phyloP scores from a whole-genome alignment of 2,888 invertebrate species.

The Callyntrura guangdongensis region DNA sequence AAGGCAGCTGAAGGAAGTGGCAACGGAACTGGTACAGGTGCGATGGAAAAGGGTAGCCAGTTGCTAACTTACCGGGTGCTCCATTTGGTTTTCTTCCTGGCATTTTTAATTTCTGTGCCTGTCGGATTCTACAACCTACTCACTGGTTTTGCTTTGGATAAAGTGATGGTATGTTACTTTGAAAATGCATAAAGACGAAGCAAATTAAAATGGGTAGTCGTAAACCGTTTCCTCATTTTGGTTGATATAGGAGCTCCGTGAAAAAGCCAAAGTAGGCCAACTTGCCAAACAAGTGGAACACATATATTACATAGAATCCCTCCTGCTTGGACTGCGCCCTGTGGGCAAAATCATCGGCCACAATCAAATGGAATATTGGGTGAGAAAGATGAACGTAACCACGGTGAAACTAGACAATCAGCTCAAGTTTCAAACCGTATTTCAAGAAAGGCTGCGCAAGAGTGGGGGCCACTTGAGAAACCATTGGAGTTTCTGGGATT shows the following conservation, averaged over 20 bases:
- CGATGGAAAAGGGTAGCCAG: background rate
- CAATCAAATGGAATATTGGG: conserved; percentile 31
- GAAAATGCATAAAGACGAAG: background rate
- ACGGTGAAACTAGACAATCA: conserved; percentile 69
- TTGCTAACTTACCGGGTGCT: conserved; percentile 54
- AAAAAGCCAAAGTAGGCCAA: conserved; percentile 73
- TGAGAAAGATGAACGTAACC: conserved; percentile 74
- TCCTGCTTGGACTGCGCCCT: conserved; percentile 57
- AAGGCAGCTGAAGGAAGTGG: conserved; percentile 28
- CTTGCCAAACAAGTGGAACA: conserved; percentile 76
- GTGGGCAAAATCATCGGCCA: conserved; percentile 64
- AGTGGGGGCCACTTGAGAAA: conserved; percentile 64
- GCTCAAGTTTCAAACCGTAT: conserved; percentile 72
- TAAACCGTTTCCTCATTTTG: background rate
- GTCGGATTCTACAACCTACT: conserved; percentile 76
- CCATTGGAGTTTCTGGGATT: conserved; percentile 46
- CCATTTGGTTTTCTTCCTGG: conserved; percentile 70
- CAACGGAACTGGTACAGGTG: conserved; percentile 40
- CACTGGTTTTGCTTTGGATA: conserved; percentile 73
- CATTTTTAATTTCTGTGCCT: conserved; percentile 71
- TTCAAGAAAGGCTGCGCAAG: conserved; percentile 69
- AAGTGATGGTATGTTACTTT: conserved; percentile 69
- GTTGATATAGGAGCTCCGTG: conserved; percentile 70
- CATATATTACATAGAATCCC: conserved; percentile 72
- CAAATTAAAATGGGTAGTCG: background rate